Evolutionary conservation across 1,140 invertebrate species (phyloP), one percentile per base, ranked within the genome.

Genomic region (Eriosoma lanigerum): DNA sequence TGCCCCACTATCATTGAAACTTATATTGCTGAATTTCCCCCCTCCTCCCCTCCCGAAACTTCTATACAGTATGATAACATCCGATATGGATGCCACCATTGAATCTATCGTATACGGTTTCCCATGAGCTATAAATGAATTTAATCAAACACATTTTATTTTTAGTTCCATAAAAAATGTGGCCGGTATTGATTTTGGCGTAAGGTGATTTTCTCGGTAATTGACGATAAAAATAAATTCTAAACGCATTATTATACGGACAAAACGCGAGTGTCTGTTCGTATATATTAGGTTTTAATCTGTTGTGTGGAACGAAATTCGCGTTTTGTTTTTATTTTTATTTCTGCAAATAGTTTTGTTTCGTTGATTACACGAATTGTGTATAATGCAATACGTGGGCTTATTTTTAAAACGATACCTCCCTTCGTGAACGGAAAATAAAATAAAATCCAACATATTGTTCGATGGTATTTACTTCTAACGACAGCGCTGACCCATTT

Each of bases 401-500:
- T 29, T 44, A 15, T 50, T 70, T n/a, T 17, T 26, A 19, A 50
- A 26, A 21, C 19, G 24, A n/a, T 72, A 68, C 66, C n/a, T 15
- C 66, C 38, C 66, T 29, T 72, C 46, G 38, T 24, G n/a, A 21
- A 9, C 21, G 13, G 13, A 32, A 32, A 19, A 62, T 15, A 52
- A 68, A 48, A 24, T 26, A 72, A 52, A 24, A n/a, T n/a, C n/a
- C n/a, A n/a, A 29, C 12, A 46, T 29, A 52, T 19, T 26, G 17
- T 72, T 72, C 26, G 46, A 72, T 72, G 46, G 68, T 29, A 29
- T 72, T 72, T 50, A 52, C 52, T 52, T 24, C 17, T 21, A 21
- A 72, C 68, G 68, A 50, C 48, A 24, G 24, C 24, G 17, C 68
- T 50, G 68, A 72, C 68, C 68, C 17, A 72, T 50, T 68, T 72